Conservation (phyloP, 2,113 vertebrate species). For the Sylvietta virens region DNA sequence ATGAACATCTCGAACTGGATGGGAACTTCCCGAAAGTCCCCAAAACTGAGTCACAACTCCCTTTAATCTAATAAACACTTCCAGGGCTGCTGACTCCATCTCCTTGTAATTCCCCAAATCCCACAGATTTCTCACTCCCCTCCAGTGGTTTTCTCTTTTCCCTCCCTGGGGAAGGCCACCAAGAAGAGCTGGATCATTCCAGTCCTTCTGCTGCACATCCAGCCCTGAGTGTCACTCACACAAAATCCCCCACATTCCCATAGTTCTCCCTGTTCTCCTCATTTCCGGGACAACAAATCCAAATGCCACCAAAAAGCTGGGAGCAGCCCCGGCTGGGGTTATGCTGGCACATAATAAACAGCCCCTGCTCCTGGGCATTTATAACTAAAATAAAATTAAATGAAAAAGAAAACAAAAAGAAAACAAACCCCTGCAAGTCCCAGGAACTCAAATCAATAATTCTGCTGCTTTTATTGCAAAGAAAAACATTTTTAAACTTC, state of each 20-base stretch:
- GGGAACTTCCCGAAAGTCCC: not conserved
- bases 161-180: not conserved
- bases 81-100: not conserved
- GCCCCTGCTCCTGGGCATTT: not conserved
- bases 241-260: accelerated
- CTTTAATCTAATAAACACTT: not conserved
- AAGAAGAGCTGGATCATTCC: not conserved
- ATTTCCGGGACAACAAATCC: not conserved
- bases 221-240: not conserved
- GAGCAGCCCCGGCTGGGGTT: not conserved
- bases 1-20: not conserved
- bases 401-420: not conserved
- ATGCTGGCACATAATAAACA: not conserved
- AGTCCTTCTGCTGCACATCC: not conserved
- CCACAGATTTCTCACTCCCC: not conserved
- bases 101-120: not conserved
- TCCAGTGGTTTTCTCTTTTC: not conserved
- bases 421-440: not conserved
- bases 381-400: not conserved
- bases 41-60: not conserved
- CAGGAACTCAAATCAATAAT: not conserved
- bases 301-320: accelerated
- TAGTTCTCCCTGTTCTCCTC: not conserved
- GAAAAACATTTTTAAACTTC: not conserved
- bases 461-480: not conserved